These are phyloP conservation scores for Drosophila ercepeae DNA, from an alignment of 1,140 invertebrate genomes.

Conservation along the genomic window DNA sequence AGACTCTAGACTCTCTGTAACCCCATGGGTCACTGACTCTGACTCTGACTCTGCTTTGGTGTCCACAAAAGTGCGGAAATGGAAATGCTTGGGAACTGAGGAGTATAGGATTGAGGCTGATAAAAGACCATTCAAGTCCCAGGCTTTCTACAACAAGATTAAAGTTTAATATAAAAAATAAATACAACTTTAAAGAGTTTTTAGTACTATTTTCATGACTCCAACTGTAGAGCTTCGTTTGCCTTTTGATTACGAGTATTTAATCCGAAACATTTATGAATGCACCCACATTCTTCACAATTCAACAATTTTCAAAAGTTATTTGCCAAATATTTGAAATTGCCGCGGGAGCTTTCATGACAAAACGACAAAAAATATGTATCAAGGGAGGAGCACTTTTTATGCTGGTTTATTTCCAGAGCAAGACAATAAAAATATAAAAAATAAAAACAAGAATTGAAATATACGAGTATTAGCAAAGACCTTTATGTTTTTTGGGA, in stretches of 20 bases:
- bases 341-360: slow-evolving; percentile 1
- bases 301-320: slow-evolving; percentile 1
- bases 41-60: slow-evolving; percentile 3
- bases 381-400: slow-evolving; percentile 2
- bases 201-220: not conserved
- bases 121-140: slow-evolving; percentile 8
- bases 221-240: not conserved
- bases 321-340: slow-evolving; percentile 18
- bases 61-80: slow-evolving; percentile 24
- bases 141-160: not conserved
- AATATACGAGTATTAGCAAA: not conserved
- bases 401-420: slow-evolving; percentile 23
- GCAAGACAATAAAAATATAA: not conserved
- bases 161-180: not conserved
- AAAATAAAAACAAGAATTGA: slow-evolving; percentile 1
- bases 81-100: slow-evolving; percentile 15
- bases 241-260: too few species aligned
- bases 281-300: slow-evolving; percentile 7
- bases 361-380: not conserved
- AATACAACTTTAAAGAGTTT: not conserved
- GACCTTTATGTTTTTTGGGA: not conserved
- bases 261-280: too few species aligned
- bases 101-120: not conserved
- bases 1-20: not conserved
- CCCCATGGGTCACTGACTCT: slow-evolving; percentile 20